phyloP scores from a whole-genome alignment of 2,113 vertebrate species.

The Emydocephalus ijimae region DNA sequence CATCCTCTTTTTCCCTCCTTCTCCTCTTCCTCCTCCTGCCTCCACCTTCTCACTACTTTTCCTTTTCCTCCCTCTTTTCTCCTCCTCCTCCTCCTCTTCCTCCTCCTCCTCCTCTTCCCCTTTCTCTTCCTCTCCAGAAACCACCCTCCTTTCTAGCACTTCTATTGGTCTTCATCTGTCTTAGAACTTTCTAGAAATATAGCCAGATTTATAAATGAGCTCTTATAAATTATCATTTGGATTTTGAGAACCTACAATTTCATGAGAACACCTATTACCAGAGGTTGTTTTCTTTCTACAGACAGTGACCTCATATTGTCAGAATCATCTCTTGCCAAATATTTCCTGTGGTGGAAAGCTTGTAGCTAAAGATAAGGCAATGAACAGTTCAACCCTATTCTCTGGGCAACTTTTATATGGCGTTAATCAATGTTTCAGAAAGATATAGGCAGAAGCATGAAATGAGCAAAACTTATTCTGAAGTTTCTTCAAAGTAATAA shows the following conservation, averaged over 20 bases:
- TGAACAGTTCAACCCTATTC: not conserved
- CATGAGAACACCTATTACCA: not conserved
- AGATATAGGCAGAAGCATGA: conserved; percentile 60
- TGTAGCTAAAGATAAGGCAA: not conserved
- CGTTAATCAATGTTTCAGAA: conserved; percentile 55
- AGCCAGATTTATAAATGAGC: no score
- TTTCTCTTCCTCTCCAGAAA: not conserved
- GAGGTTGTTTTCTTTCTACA: no score
- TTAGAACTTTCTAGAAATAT: not conserved
- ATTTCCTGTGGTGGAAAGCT: not conserved
- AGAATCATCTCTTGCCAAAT: not conserved
- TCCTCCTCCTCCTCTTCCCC: no score
- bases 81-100: no score
- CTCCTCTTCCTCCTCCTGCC: no score
- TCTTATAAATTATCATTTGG: no score
- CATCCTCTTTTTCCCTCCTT: no score
- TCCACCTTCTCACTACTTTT: no score
- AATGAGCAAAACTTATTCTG: conserved; percentile 34
- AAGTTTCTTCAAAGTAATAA: conserved; percentile 50
- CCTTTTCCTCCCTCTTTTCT: no score
- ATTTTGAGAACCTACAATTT: no score
- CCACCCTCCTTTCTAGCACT: not conserved
- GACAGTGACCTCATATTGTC: not conserved
- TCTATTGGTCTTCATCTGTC: not conserved
- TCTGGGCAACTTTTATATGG: not conserved